Percentiles rank a stretch among this genome's conserved stretches.
These are phyloP conservation scores for Alouatta palliata DNA, from an alignment of 2,113 vertebrate genomes.

Conservation along the genomic window DNA sequence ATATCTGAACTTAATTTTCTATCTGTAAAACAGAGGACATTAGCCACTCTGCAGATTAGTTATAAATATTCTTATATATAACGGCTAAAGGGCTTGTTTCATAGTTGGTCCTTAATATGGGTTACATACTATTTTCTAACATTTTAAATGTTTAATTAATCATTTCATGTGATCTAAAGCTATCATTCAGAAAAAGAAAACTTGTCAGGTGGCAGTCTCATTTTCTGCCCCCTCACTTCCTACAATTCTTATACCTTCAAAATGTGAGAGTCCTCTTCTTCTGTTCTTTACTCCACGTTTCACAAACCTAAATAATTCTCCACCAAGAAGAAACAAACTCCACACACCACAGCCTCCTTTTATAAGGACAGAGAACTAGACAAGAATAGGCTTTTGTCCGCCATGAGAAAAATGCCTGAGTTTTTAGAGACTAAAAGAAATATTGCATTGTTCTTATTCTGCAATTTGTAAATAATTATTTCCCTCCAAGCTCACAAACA, in stretches of 20 bases:
- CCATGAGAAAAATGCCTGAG: not conserved
- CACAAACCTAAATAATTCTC: not conserved
- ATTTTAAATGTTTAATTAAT: not conserved
- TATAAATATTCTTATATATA: not conserved
- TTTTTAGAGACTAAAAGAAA: not conserved
- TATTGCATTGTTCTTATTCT: slow-evolving; percentile 2
- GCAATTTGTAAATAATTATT: slow-evolving; percentile 35
- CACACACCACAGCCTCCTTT: not conserved
- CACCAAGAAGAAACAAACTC: not conserved
- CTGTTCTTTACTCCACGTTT: not conserved
- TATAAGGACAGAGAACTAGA: not conserved
- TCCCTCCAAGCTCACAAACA: slow-evolving; percentile 4
- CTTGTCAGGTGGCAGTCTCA: not conserved
- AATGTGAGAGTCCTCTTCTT: not conserved
- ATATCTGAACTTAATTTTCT: not conserved
- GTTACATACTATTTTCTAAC: not conserved
- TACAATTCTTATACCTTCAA: not conserved
- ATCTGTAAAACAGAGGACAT: not conserved
- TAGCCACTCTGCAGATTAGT: not conserved
- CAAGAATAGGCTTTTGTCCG: not conserved
- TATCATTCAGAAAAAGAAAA: not conserved
- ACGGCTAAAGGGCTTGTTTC: not conserved
- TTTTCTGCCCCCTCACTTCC: not conserved
- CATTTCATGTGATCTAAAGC: slow-evolving; percentile 55
- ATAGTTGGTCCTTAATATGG: not conserved